phyloP scores from a whole-genome alignment of 2,888 invertebrate species.

The Melanophora roralis region DNA sequence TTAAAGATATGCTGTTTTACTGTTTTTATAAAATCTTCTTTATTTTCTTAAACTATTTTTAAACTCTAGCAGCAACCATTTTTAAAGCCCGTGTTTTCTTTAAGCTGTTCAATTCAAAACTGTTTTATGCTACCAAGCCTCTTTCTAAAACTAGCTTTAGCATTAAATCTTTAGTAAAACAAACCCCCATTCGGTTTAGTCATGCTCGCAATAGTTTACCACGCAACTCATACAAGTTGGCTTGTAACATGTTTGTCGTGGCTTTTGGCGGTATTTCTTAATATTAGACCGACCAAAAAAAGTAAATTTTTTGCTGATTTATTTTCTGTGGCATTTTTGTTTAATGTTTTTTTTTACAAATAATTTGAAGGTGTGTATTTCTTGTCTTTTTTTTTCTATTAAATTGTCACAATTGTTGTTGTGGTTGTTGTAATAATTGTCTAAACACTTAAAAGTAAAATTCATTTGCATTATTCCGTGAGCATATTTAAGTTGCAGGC shows the following conservation, averaged over 20 bases:
- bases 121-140: slow-evolving; percentile 42
- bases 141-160: slow-evolving; percentile 39
- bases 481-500: too few relatives aligned
- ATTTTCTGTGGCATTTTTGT: too few relatives aligned
- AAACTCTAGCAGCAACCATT: not conserved
- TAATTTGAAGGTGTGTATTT: not conserved
- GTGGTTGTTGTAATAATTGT: not conserved
- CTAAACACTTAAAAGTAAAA: too few relatives aligned
- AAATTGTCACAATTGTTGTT: not conserved
- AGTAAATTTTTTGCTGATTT: slow-evolving; percentile 9
- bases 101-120: slow-evolving; percentile 54
- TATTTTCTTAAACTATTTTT: not conserved
- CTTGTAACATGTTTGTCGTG: slow-evolving; percentile 7
- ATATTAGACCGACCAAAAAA: not conserved
- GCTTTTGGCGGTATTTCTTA: slow-evolving; percentile 59
- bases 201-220: not conserved
- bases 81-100: slow-evolving; percentile 45
- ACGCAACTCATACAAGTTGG: slow-evolving; percentile 36
- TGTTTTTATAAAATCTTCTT: not conserved
- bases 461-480: too few relatives aligned
- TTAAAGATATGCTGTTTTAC: too few relatives aligned
- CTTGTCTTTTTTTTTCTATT: not conserved
- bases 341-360: slow-evolving; percentile 4
- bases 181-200: not conserved
- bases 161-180: not conserved